phyloP scores from a whole-genome alignment of 2,113 vertebrate genomes.

The Castor canadensis region DNA sequence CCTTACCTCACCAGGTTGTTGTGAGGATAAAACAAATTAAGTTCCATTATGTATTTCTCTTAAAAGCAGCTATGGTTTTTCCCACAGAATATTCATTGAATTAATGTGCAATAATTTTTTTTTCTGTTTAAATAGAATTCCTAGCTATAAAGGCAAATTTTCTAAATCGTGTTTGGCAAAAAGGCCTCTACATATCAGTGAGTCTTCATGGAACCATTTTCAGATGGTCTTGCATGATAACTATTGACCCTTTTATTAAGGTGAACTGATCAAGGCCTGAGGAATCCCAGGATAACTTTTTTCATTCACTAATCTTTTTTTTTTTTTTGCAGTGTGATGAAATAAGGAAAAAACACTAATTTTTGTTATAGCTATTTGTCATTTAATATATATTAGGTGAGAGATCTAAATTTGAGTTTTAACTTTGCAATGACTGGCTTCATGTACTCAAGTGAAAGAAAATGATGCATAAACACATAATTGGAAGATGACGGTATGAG shows the following conservation, averaged over 20 bases:
- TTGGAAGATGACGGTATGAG: not conserved
- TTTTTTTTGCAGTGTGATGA: not conserved
- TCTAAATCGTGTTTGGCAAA: not conserved
- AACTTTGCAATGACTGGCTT: not conserved
- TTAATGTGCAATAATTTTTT: not conserved
- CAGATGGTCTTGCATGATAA: not conserved
- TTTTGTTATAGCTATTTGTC: not conserved
- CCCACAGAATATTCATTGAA: not conserved
- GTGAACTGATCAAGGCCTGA: not conserved
- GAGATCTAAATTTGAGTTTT: conserved; percentile 10
- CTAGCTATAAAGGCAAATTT: not conserved
- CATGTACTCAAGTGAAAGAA: not conserved
- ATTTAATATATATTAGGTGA: not conserved
- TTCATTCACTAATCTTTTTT: not conserved
- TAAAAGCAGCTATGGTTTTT: not conserved
- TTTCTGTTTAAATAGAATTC: not conserved
- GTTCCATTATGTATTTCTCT: not conserved
- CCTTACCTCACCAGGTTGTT: not conserved
- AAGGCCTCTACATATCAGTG: not conserved
- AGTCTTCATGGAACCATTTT: not conserved
- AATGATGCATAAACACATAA: not conserved
- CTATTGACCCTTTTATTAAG: not conserved
- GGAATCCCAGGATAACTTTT: not conserved
- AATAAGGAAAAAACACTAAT: not conserved
- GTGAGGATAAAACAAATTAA: not conserved